phyloP scores from a whole-genome alignment of 2,797 vertebrate species.

The Allobates femoralis region DNA sequence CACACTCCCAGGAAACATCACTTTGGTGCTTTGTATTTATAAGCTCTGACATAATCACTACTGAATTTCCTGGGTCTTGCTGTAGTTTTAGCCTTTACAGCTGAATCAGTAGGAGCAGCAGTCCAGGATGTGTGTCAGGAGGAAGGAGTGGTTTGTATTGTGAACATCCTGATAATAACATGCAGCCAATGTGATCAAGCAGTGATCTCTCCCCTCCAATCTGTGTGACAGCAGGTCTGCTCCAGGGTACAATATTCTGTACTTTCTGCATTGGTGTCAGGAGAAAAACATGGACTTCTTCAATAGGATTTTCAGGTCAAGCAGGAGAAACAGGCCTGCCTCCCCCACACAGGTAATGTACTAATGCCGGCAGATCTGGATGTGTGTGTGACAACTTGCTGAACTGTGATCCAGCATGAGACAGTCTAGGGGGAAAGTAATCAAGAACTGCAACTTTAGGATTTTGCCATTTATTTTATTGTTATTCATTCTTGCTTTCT shows the following conservation, averaged over 20 bases:
- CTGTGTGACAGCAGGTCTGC: not conserved
- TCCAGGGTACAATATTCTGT: not conserved
- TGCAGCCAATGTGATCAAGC: not conserved
- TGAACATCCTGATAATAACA: too few species aligned
- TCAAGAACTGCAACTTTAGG: too few species aligned
- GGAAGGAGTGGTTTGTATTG: not conserved
- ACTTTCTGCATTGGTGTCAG: not conserved
- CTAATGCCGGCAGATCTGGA: not conserved
- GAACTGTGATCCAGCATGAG: not conserved
- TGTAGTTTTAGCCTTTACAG: not conserved
- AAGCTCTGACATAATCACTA: not conserved
- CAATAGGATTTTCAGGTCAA: not conserved
- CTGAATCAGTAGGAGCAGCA: not conserved
- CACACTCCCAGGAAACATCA: not conserved
- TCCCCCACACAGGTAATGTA: slow-evolving; percentile 25
- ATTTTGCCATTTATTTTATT: too few species aligned
- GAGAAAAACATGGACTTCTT: slow-evolving; percentile 27
- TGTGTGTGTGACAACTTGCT: not conserved
- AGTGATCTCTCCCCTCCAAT: not conserved
- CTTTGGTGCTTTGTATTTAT: not conserved
- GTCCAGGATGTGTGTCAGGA: not conserved
- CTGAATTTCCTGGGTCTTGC: not conserved
- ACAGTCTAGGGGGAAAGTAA: not conserved
- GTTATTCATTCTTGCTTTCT: too few species aligned
- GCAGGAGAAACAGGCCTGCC: not conserved